Evolutionary conservation across 2,113 vertebrate species (phyloP).

Genomic region (Tragelaphus imberbis): DNA sequence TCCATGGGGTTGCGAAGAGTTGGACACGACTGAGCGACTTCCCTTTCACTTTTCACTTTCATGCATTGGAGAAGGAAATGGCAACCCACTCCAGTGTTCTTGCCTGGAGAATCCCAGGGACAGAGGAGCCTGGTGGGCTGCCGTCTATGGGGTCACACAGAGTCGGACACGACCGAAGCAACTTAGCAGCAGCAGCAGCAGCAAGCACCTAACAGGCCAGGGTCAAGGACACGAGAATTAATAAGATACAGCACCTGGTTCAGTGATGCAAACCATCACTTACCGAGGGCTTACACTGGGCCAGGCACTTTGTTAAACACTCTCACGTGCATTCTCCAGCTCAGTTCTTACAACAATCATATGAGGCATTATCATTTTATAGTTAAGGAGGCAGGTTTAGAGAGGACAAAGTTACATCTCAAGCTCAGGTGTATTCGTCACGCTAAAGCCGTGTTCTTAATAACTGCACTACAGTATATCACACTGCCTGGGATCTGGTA

Average conservation of each 20-base stretch:
- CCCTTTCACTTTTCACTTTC: too few relatives aligned
- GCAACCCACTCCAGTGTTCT: too few relatives aligned
- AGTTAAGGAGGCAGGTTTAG: background rate
- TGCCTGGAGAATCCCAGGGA: too few relatives aligned
- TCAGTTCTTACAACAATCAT: background rate
- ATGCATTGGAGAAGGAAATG: too few relatives aligned
- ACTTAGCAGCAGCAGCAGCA: too few relatives aligned
- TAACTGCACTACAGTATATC: too few relatives aligned
- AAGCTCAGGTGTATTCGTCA: background rate
- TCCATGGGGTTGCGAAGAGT: too few relatives aligned
- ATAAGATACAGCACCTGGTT: accelerated
- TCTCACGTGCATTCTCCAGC: background rate
- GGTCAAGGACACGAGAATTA: background rate
- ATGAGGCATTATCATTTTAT: background rate
- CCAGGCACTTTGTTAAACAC: background rate
- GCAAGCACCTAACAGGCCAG: background rate
- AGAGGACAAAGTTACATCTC: background rate
- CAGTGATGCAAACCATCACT: accelerated
- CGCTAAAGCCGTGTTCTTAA: background rate
- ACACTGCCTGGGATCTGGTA: background rate
- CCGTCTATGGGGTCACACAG: too few relatives aligned
- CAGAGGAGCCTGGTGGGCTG: too few relatives aligned
- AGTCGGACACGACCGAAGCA: too few relatives aligned
- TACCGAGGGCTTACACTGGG: accelerated
- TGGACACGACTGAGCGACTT: too few relatives aligned